phyloP scores from a whole-genome alignment of 2,797 vertebrate genomes.

The Astyanax mexicanus region DNA sequence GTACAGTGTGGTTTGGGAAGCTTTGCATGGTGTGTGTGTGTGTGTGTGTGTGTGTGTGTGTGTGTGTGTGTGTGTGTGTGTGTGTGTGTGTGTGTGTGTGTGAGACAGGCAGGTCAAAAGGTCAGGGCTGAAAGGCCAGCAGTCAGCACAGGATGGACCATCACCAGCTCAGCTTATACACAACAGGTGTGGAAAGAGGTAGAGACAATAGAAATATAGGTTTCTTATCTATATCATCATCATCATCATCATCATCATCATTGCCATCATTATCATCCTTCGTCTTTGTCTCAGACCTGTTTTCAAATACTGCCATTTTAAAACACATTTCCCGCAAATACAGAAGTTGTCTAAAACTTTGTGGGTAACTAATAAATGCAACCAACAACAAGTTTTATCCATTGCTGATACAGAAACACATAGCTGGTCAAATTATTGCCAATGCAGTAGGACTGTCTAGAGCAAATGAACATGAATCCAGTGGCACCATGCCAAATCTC shows the following conservation, averaged over 20 bases:
- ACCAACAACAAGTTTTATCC: no score
- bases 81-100: neutral
- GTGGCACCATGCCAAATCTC: no score
- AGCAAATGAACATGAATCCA: no score
- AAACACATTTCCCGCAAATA: no score
- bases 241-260: constrained; percentile 32
- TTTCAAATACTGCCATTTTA: no score
- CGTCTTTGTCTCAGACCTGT: constrained; percentile 18
- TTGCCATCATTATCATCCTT: constrained; percentile 28
- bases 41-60: constrained; percentile 30
- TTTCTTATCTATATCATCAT: constrained; percentile 32
- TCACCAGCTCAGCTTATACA: constrained; percentile 28
- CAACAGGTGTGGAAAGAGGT: constrained; percentile 53
- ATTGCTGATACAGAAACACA: no score
- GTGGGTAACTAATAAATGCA: no score
- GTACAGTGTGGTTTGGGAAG: constrained; percentile 32
- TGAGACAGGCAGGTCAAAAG: neutral
- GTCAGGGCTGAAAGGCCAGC: neutral
- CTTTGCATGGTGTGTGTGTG: constrained; percentile 30
- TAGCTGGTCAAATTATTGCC: no score
- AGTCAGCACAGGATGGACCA: constrained; percentile 42
- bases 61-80: constrained; percentile 30
- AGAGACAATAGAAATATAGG: constrained; percentile 13
- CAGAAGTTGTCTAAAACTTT: no score
- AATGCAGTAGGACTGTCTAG: no score